Conservation (phyloP, 2,888 invertebrate species). For the Branchellion lobata region DNA sequence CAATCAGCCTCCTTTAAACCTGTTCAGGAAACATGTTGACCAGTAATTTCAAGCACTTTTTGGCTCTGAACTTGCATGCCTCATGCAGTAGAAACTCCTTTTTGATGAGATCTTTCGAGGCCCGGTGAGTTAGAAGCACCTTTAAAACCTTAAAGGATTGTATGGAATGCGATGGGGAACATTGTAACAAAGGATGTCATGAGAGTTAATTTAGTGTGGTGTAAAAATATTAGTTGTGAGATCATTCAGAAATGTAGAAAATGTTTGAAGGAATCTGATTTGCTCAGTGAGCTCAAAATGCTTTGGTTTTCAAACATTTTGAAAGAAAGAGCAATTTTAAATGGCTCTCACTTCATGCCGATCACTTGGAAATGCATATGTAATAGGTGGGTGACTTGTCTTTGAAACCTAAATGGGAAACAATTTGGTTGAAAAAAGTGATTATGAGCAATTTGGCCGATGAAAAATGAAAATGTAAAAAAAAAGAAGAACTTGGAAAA, state of each 20-base stretch:
- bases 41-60: conserved; percentile 57
- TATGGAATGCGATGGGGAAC: background rate
- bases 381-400: conserved; percentile 55
- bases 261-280: too few species aligned
- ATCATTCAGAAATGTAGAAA: too few species aligned
- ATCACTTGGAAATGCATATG: conserved; percentile 59
- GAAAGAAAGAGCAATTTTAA: too few species aligned
- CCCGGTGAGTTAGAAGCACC: conserved; percentile 63
- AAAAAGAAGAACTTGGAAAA: too few species aligned
- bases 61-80: conserved; percentile 69
- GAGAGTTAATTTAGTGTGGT: conserved; percentile 52
- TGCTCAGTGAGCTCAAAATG: too few species aligned
- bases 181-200: background rate
- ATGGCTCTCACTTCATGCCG: conserved; percentile 55
- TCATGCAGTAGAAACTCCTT: conserved; percentile 53
- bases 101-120: conserved; percentile 46
- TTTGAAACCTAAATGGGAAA: conserved; percentile 4
- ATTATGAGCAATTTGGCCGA: too few species aligned
- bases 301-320: too few species aligned
- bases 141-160: conserved; percentile 16
- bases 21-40: conserved; percentile 53
- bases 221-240: too few species aligned
- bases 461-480: too few species aligned
- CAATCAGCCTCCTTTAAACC: too few species aligned
- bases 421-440: too few species aligned